Base-by-base conservation (phyloP, 2,113 vertebrate genomes). In the Trinectes maculatus region DNA sequence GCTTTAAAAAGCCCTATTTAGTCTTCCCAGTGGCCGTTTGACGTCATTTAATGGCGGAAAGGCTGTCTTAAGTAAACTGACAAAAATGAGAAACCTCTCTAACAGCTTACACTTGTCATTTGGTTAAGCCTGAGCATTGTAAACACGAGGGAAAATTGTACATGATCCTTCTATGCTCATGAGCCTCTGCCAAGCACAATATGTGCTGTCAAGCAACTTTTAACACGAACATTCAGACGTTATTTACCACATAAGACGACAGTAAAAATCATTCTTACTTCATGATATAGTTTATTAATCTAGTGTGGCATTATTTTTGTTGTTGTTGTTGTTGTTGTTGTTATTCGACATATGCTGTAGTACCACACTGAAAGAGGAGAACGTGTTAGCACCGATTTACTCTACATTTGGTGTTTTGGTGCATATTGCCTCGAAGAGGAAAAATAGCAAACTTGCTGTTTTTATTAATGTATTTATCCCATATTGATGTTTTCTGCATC, bases 41-140 rank as follows among this genome's bases (percentile, higher is more conserved):
- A 91, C 84, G 82, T 91, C 83, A 89, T 87, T 82, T 88, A 82
- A 88, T 87, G 82, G 83, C 74, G 82, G 74, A 80, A 80, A 84
- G 72, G 58, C 71, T 71, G 68, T 82, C 78, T 89, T 79, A 83
- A 87, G 82, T 90, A 90, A 91, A 91, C 89, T 68, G 77, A 82
- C 71, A 85, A 85, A 89, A 83, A 84, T 77, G 67, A 86, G 74
- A 85, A 85, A 79, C 67, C 74, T 83, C 71, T 71, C 83, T 69
- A 80, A 83, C 77, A 82, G 86, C 84, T 90, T 84, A 87, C 67
- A 81, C 70, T 87, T 90, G 89, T 88, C 84, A 85, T 85, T 83
- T 46, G 65, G 68, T 80, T 83, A 82, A 88, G 82, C 79, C 84
- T 31, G 55, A 76, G 39, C 34, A 63, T 49, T 89, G 76, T 89